Base-by-base conservation (phyloP, 2,797 vertebrate species). In the Eremophila alpestris region DNA sequence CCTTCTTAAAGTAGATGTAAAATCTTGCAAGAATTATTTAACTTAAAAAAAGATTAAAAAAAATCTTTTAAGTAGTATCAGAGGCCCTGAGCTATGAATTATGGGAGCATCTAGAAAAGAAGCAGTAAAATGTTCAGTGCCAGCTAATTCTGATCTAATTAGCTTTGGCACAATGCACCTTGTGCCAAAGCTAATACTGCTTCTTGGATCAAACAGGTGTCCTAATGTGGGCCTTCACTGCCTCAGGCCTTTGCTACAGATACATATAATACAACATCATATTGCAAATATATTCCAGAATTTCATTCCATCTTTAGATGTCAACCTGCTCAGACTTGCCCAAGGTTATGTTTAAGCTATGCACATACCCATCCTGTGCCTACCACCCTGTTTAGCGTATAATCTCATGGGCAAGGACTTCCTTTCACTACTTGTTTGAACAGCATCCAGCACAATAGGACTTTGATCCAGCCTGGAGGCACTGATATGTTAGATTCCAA, bases 381-480 rank as follows among this genome's bases (percentile, higher is more conserved):
- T 96, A 71, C 46, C 60, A 85, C 71, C 83, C 54, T 86, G 68
- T 92, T 95, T 74, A 85, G 76, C 11, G 70, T 77, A 84, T 77
- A 93, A 94, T 87, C 79, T 83, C n/a, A 0, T 38, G 76, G 84
- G 94, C 84, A 90, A 65, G 80, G 55, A 93, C 90, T 88, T 76
- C 77, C 62, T 94, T 80, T 94, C 84, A 78, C 83, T 90, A 48
- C 78, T 90, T 96, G 92, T 96, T 95, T 96, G 89, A 94, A 93
- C 86, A 94, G 67, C 63, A 69, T 90, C 63, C 91, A 96, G 80
- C 59, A 87, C 45, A 95, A 94, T 0, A 78, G 80, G 59, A 78
- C 93, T 94, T 91, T 89, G 93, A 94, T 87, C 65, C 77, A 78
- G 69, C 48, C 71, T 88, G 73, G 79, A 88, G 80, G 74, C 63